Evolutionary conservation across 2,888 invertebrate genomes (phyloP).

Genomic region (Luperina nickerlii): DNA sequence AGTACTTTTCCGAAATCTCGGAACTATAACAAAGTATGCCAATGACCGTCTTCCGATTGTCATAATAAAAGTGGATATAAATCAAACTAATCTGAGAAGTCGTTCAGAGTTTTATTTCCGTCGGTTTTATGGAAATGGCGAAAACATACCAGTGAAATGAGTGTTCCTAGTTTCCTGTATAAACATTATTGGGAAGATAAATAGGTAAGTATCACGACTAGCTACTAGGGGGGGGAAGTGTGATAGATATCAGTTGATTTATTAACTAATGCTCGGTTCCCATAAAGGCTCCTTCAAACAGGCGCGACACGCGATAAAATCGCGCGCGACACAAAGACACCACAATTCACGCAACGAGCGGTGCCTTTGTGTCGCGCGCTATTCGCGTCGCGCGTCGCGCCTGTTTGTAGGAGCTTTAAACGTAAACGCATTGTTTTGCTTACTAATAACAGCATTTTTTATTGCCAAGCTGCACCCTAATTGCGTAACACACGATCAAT

Average conservation of each 20-base stretch:
- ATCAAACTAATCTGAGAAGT: conserved; percentile 33
- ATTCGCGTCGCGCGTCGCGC: too few relatives aligned
- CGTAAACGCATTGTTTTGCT: too few relatives aligned
- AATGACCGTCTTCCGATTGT: conserved; percentile 40
- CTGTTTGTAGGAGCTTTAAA: too few relatives aligned
- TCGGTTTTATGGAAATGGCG: conserved; percentile 25
- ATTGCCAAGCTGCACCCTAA: too few relatives aligned
- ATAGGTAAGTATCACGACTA: not conserved
- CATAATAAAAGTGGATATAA: conserved; percentile 38
- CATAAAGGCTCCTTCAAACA: too few relatives aligned
- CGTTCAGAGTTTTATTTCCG: conserved; percentile 42
- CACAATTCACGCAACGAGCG: too few relatives aligned
- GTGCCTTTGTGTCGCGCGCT: too few relatives aligned
- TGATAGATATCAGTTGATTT: not conserved
- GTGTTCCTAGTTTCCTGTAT: conserved; percentile 14
- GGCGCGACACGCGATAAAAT: too few relatives aligned
- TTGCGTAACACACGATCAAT: too few relatives aligned
- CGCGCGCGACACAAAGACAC: too few relatives aligned
- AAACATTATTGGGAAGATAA: conserved; percentile 11
- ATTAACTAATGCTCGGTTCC: not conserved
- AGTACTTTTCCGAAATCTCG: conserved; percentile 36
- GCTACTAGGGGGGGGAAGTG: not conserved
- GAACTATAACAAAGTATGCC: conserved; percentile 14
- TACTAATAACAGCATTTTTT: too few relatives aligned
- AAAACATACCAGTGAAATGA: conserved; percentile 37